phyloP scores from a whole-genome alignment of 2,797 vertebrate genomes.

The Rhadinocentrus ornatus region DNA sequence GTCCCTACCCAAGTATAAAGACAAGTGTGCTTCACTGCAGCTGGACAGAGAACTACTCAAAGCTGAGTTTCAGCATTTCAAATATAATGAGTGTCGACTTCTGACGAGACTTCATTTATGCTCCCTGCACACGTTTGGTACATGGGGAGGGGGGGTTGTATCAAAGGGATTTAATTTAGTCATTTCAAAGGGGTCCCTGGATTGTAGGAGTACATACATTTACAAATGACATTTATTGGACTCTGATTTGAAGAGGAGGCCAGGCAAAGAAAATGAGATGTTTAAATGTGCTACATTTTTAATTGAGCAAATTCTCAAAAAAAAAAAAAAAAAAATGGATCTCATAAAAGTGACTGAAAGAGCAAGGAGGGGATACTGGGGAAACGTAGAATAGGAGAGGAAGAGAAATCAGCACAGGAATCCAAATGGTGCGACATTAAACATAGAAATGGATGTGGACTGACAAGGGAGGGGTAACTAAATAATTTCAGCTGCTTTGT shows the following conservation, averaged over 20 bases:
- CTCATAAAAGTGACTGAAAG: slow-evolving; percentile 33
- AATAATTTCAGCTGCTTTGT: slow-evolving; percentile 34
- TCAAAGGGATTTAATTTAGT: slow-evolving; percentile 78
- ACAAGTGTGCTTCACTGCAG: slow-evolving; percentile 28
- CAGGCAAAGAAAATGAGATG: slow-evolving; percentile 57
- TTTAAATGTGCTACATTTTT: slow-evolving; percentile 72
- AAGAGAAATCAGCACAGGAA: slow-evolving; percentile 8
- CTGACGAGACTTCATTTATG: slow-evolving; percentile 75
- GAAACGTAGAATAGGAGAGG: background rate
- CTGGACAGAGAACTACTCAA: slow-evolving; percentile 34
- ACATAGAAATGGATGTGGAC: slow-evolving; percentile 35
- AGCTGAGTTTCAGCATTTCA: slow-evolving; percentile 64
- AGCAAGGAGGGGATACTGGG: slow-evolving; percentile 1
- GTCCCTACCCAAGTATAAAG: slow-evolving; percentile 38
- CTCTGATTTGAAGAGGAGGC: slow-evolving; percentile 64
- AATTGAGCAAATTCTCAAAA: slow-evolving; percentile 65
- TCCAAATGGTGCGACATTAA: slow-evolving; percentile 33
- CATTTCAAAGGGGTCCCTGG: slow-evolving; percentile 65
- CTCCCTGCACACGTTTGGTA: slow-evolving; percentile 52
- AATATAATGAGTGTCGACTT: slow-evolving; percentile 75
- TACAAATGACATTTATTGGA: slow-evolving; percentile 60
- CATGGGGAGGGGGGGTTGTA: slow-evolving; percentile 9
- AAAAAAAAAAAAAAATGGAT: slow-evolving; percentile 46
- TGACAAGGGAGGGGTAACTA: slow-evolving; percentile 24
- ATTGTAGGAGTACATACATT: slow-evolving; percentile 63